Evolutionary conservation across 1,140 invertebrate genomes (phyloP).

Genomic region (Drosophila nannoptera): DNA sequence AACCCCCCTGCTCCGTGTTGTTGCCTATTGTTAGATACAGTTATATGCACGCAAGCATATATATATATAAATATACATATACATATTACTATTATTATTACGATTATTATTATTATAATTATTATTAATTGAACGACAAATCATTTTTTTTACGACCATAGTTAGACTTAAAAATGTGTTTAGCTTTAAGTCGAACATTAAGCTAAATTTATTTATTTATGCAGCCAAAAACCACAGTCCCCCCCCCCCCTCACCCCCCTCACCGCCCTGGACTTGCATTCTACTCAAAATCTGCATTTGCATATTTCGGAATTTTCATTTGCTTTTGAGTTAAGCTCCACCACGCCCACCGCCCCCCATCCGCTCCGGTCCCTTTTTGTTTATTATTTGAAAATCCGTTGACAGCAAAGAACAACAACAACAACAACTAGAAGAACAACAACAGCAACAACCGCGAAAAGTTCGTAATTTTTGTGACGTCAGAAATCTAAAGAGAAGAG

Average conservation of each 20-base stretch:
- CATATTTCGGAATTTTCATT: slow-evolving; percentile 13
- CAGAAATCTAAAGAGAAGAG: slow-evolving; percentile 66
- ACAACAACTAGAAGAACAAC: too few relatives aligned
- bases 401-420: slow-evolving; percentile 37
- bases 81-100: too few relatives aligned
- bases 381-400: slow-evolving; percentile 73
- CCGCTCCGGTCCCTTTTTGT: slow-evolving; percentile 13
- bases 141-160: background rate
- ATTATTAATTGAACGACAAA: background rate
- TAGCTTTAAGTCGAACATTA: background rate
- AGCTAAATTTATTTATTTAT: slow-evolving; percentile 3
- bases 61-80: slow-evolving; percentile 11
- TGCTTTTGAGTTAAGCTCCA: slow-evolving; percentile 13
- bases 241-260: background rate
- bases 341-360: too few relatives aligned
- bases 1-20: slow-evolving; percentile 66
- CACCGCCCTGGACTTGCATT: too few relatives aligned
- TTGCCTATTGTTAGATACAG: slow-evolving; percentile 72
- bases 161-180: background rate
- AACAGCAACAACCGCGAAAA: slow-evolving; percentile 47
- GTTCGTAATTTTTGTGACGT: slow-evolving; percentile 75
- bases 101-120: background rate
- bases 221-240: background rate
- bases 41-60: slow-evolving; percentile 24
- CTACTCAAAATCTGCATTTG: background rate